phyloP scores from a whole-genome alignment of 2,113 vertebrate genomes.

The Tachysurus fulvidraco region DNA sequence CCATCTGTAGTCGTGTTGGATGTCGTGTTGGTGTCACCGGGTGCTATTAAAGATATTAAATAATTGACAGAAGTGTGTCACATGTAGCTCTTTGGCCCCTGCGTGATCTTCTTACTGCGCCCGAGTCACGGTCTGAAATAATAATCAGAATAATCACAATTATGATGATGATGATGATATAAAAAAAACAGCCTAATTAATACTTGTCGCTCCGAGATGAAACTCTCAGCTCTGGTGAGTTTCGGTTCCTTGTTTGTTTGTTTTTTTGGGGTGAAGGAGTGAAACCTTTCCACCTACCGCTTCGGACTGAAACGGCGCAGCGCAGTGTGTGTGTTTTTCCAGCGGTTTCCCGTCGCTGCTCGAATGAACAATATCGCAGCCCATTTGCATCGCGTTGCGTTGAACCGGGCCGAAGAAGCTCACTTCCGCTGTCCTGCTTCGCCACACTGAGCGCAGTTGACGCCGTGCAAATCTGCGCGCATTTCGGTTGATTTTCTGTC shows the following conservation, averaged over 20 bases:
- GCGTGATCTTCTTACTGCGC: slow-evolving; percentile 58
- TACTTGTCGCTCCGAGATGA: neutral
- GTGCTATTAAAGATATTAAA: slow-evolving; percentile 39
- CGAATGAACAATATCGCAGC: slow-evolving; percentile 3
- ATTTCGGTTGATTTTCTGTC: slow-evolving; percentile 26
- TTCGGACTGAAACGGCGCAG: neutral
- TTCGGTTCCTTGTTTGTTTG: neutral
- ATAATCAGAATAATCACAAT: neutral
- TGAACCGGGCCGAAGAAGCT: slow-evolving; percentile 1
- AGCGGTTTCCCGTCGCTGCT: slow-evolving; percentile 23
- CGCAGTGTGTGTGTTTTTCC: slow-evolving; percentile 27
- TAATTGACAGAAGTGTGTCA: slow-evolving; percentile 60
- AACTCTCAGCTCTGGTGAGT: neutral
- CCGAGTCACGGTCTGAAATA: neutral
- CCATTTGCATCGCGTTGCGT: slow-evolving; percentile 17
- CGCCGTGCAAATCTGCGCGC: slow-evolving; percentile 3
- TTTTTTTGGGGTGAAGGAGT: neutral
- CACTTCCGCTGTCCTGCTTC: neutral
- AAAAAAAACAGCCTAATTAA: neutral
- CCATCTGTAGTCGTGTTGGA: slow-evolving; percentile 49
- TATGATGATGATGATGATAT: neutral
- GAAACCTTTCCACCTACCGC: neutral
- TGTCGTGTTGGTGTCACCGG: slow-evolving; percentile 4
- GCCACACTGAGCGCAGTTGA: neutral
- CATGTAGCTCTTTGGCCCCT: slow-evolving; percentile 74